Evolutionary conservation across 2,888 invertebrate species (phyloP), one percentile per base, ranked within the genome.

Genomic region (Chromoteleia sp.): DNA sequence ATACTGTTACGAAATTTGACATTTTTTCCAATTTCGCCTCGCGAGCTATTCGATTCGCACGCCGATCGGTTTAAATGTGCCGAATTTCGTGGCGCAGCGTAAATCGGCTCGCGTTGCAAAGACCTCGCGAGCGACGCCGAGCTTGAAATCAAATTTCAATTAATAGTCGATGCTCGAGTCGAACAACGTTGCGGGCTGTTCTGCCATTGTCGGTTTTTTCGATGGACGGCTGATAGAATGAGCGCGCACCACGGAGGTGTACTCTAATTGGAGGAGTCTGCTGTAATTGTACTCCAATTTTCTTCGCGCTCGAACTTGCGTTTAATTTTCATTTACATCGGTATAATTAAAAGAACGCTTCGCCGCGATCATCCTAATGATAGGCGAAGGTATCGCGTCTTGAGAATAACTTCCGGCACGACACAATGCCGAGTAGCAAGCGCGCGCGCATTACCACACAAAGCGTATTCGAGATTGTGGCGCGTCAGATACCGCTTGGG

Each of bases 401-500:
- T 36, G 14, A 29, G 36, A 59, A 71, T 19, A 12, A 59, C 59
- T 59, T 59, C 39, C 59, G 59, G 59, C 39, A 30, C 58, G 70
- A 48, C 36, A 56, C 68, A 58, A 54, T 68, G 21, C 39, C 54
- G 25, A 12, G 52, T 10, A 39, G 12, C 30, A 19, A 29, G 29
- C 12, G 29, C 12, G 12, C 21, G n/a, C 12, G 14, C 21, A 54
- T 36, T 33, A 48, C 50, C 25, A 36, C 17, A 39, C 36, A 59
- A 65, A 63, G 63, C 45, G 36, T 65, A 58, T 12, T 65, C 30
- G 1, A 56, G 41, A 74, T 56, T 45, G 65, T 61, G 19, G 43
- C 59, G 30, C 50, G 61, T 41, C 41, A 14, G 54, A 30, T 10
- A 30, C 8, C 39, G 73, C 39, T 56, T 74, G 14, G 39, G 41